Conservation (phyloP, 2,888 invertebrate genomes). For the Galeruca laticollis region DNA sequence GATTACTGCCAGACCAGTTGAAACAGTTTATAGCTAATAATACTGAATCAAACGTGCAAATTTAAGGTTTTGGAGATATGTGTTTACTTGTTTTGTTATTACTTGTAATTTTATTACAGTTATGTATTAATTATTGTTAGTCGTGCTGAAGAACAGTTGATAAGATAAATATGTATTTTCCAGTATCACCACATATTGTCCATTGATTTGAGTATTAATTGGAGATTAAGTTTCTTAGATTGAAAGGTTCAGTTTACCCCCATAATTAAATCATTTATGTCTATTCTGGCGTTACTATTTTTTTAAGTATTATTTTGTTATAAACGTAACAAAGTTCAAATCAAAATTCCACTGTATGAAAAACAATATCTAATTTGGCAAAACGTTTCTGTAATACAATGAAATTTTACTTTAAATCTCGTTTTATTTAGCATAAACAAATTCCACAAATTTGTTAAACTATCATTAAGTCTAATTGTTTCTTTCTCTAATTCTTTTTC, state of each 20-base stretch:
- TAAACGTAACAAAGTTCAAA: constrained; percentile 1
- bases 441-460: neutral
- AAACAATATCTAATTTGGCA: neutral
- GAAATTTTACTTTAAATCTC: neutral
- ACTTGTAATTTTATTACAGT: neutral
- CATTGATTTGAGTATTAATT: neutral
- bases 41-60: constrained; percentile 1
- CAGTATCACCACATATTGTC: neutral
- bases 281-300: neutral
- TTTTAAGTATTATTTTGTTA: neutral
- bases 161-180: neutral
- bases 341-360: constrained; percentile 6
- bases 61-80: neutral
- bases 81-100: neutral
- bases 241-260: neutral
- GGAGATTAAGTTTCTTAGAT: neutral
- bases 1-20: constrained; percentile 6
- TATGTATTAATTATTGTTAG: neutral
- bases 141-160: neutral
- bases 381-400: constrained; percentile 1
- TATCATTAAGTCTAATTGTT: no score
- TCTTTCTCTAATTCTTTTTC: no score
- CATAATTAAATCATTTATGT: neutral
- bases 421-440: constrained; percentile 1
- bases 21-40: neutral